phyloP scores from a whole-genome alignment of 2,888 invertebrate species.

The Calephelis perditalis region DNA sequence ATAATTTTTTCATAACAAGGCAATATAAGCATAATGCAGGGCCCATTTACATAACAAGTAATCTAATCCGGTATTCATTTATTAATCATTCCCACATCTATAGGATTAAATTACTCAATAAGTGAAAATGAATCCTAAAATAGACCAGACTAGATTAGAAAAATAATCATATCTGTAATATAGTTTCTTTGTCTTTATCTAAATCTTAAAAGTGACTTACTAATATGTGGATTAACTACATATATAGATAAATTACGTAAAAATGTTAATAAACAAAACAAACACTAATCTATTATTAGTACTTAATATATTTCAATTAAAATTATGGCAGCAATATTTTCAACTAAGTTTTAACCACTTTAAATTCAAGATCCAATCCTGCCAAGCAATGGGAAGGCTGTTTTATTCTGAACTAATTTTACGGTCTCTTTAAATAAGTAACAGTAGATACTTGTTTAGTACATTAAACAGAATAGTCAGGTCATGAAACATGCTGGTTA shows the following conservation, averaged over 20 bases:
- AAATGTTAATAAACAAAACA: slow-evolving; percentile 10
- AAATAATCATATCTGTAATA: slow-evolving; percentile 4
- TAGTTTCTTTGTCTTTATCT: slow-evolving; percentile 6
- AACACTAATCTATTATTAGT: slow-evolving; percentile 10
- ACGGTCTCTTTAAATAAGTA: too few species aligned
- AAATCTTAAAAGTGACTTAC: slow-evolving; percentile 4
- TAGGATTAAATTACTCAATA: too few species aligned
- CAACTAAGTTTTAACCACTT: slow-evolving; percentile 7
- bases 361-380: background rate
- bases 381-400: background rate
- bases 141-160: slow-evolving; percentile 5
- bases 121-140: too few species aligned
- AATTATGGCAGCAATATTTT: slow-evolving; percentile 6
- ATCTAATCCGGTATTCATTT: too few species aligned
- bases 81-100: too few species aligned
- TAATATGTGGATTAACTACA: background rate
- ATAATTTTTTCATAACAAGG: background rate
- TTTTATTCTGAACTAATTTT: background rate
- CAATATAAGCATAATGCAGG: background rate
- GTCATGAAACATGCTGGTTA: too few species aligned
- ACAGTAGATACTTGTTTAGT: too few species aligned
- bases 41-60: too few species aligned
- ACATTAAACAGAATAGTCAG: too few species aligned
- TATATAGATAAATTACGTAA: background rate
- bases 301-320: slow-evolving; percentile 4